Evolutionary conservation across 2,113 vertebrate species (phyloP), one percentile per base, ranked within the genome.

Genomic region (Malurus alboscapulatus): DNA sequence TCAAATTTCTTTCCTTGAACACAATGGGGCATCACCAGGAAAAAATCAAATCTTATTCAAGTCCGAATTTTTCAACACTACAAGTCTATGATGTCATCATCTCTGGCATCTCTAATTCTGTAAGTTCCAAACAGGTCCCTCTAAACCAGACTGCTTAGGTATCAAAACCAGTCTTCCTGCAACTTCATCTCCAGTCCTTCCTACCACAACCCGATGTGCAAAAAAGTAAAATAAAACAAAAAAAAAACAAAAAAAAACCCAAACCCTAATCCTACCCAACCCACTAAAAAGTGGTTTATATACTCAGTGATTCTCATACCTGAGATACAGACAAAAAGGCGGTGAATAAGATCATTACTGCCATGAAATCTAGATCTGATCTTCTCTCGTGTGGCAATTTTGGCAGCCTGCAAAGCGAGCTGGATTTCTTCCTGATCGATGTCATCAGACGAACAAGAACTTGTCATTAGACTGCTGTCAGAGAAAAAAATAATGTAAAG

Each of bases 301-400:
- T 16, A 54, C 40, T 67, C 8, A 6, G 51, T 16, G 44, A 25
- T 26, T 17, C 1, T 18, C 84, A 21, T 97, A 99, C 99, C 99
- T 98, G 99, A 99, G 97, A 99, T 99, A 95, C 99, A 99, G 97
- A 99, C 99, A 93, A 99, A 99, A 58, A 99, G 98, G 53, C 99
- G 98, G 91, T 99, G 99, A 96, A 99, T 99, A 69, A 99, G 98
- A 97, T 99, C 99, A 20, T 98, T 99, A 94, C 99, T 99, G 98
- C 99, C 98, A 58, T 99, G 99, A 96, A 99, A 99, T 68, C 99
- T 98, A 15, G 99, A 98, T 53, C 99, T 98, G 96, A 99, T 99
- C 98, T 98, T 99, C 94, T 99, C 99, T 95, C 99, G 97, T 12
- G 98, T 97, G 29, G 98, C 98, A 93, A 97, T 92, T 94, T 98